Evolutionary conservation across 2,113 vertebrate genomes (phyloP), one percentile per base, ranked within the genome.

Genomic region (Ciconia boyciana): DNA sequence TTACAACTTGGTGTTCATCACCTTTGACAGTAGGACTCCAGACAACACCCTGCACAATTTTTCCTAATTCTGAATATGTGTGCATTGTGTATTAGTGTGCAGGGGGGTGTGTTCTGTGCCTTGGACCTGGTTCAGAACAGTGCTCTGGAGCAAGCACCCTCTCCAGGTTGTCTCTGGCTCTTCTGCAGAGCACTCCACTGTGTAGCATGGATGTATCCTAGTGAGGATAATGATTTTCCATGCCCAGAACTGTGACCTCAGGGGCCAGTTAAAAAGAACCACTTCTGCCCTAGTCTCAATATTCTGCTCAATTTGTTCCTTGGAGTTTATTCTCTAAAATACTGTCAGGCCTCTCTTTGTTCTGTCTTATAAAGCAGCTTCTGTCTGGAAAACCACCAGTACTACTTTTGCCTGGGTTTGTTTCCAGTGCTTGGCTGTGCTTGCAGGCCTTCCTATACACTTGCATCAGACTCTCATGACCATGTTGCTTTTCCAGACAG

Each of bases 41-140:
- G 51, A 44, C 22, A 87, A 21, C 54, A 43, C 43, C 25, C 51
- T 28, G 48, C 57, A 14, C 39, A 51, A 2, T 24, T 72, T 44
- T 75, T 58, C 39, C 61, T 28, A 10, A 16, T 43, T 60, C 65
- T 76, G 58, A 19, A 5, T 32, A 3, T 32, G 34, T 29, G 34
- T 32, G 7, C 0, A 0, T 21, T 54, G 4, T 15, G 7, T 69
- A 31, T 41, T 39, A 39, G 8, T 11, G 24, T 58, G 51, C 46
- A 58, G 49, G n/a, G 32, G 17, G 4, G 31, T 69, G 8, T 57
- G 18, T 17, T 81, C 26, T 39, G 48, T 62, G n/a, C 55, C 44
- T 61, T 24, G 34, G 54, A 66, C 28, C 8, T 65, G 29, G 22
- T 62, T 89, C 64, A 77, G 43, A 58, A 34, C 2, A 4, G 25